A percentile compares a stretch with the other conserved stretches of the same genome.
Conservation (phyloP, 2,113 vertebrate genomes). For the Onychostoma macrolepis region DNA sequence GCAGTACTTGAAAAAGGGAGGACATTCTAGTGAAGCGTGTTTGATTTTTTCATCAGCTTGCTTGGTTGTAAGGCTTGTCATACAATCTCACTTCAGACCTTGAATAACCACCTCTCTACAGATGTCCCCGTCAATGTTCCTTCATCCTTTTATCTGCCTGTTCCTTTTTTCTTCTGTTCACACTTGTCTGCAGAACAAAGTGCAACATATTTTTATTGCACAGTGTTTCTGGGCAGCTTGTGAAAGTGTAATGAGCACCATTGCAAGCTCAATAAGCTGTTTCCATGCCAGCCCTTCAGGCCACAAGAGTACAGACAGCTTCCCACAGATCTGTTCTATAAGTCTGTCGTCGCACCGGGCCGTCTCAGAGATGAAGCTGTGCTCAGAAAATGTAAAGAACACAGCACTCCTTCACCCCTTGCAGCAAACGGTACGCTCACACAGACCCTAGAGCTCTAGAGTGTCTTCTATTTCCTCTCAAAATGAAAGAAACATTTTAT, state of each 20-base stretch:
- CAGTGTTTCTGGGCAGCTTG: slow-evolving; percentile 1
- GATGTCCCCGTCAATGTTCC: neutral
- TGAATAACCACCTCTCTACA: slow-evolving; percentile 13
- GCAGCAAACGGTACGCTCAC: slow-evolving; percentile 12
- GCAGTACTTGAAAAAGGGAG: slow-evolving; percentile 18
- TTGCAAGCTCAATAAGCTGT: slow-evolving; percentile 16
- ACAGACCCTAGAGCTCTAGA: slow-evolving; percentile 44
- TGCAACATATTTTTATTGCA: slow-evolving; percentile 1
- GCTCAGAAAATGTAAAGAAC: slow-evolving; percentile 11
- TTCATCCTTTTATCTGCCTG: neutral
- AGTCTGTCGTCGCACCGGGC: slow-evolving; percentile 4
- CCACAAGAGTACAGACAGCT: slow-evolving; percentile 16
- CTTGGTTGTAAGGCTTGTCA: slow-evolving; percentile 15
- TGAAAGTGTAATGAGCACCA: slow-evolving; percentile 43
- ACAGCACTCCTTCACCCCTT: slow-evolving; percentile 29
- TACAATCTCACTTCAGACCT: slow-evolving; percentile 2
- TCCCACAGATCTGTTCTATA: slow-evolving; percentile 29
- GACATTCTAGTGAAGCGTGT: neutral
- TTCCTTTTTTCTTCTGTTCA: neutral
- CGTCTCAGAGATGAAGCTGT: slow-evolving; percentile 18
- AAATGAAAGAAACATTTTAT: slow-evolving; percentile 72
- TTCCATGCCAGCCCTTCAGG: slow-evolving; percentile 17
- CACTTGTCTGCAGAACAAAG: slow-evolving; percentile 13
- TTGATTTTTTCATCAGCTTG: slow-evolving; percentile 19
- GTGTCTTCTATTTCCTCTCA: slow-evolving; percentile 58